phyloP scores from a whole-genome alignment of 1,140 invertebrate species.

The Nilaparvata lugens region DNA sequence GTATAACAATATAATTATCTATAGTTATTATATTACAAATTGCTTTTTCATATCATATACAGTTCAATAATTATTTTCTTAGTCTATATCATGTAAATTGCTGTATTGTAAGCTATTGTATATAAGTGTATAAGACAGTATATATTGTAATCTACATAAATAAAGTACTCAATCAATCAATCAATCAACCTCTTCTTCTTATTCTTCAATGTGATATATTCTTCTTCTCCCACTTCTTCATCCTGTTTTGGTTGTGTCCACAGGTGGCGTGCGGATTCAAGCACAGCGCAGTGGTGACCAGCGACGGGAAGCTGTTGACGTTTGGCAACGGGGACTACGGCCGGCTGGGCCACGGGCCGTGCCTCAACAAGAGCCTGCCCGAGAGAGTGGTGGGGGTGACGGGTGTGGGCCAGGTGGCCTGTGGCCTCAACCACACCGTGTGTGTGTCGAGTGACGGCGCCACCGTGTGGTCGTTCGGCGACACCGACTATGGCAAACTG shows the following conservation, averaged over 20 bases:
- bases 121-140: too few species aligned
- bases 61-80: too few species aligned
- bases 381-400: slow-evolving; percentile 37
- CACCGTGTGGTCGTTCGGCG: slow-evolving; percentile 56
- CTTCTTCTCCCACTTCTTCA: too few species aligned
- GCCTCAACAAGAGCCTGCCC: slow-evolving; percentile 51
- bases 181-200: too few species aligned
- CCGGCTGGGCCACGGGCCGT: slow-evolving; percentile 49
- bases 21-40: too few species aligned
- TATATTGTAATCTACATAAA: too few species aligned
- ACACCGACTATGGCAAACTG: slow-evolving; percentile 57
- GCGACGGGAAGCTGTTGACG: slow-evolving; percentile 53
- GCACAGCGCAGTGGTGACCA: slow-evolving; percentile 55
- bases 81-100: too few species aligned
- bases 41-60: too few species aligned
- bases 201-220: too few species aligned
- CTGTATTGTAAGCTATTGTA: too few species aligned
- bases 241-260: not conserved
- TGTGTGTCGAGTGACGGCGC: slow-evolving; percentile 47
- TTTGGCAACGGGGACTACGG: slow-evolving; percentile 62
- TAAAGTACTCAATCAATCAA: too few species aligned
- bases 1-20: too few species aligned
- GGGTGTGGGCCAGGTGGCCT: slow-evolving; percentile 43
- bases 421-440: slow-evolving; percentile 55
- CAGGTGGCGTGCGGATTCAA: slow-evolving; percentile 57